Base-by-base conservation (phyloP, 2,888 invertebrate genomes). In the Theretra japonica region DNA sequence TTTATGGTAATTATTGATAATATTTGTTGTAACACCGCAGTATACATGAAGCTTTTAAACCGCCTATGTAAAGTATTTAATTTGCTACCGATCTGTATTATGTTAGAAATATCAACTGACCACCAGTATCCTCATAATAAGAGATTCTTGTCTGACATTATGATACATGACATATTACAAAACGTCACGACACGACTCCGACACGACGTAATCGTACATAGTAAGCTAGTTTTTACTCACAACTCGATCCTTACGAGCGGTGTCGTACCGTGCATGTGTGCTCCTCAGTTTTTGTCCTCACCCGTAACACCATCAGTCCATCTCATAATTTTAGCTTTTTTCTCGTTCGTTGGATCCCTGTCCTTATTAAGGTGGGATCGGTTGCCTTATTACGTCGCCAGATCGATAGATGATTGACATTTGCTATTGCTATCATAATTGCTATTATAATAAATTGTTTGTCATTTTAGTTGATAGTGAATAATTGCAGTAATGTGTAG, bases 311-410 rank as follows among this genome's bases (percentile, higher is more conserved):
- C 92, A 91, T 91, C 93, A 86, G 84, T 77, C 89, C 90, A 88
- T 90, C 92, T 90, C 92, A 90, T 93, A 93, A 92, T 89, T 93
- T 90, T 85, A 83, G 80, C 83, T 83, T 90, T 93, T 92, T 92
- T 90, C 88, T 76, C 76, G 76, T 73, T 71, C 73, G 74, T 79
- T 80, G 48, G 80, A 77, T 82, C 83, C 79, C 75, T 78, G 81
- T 79, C 88, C 92, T 88, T 92, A 90, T 88, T 90, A 87, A 88
- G 90, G 75, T 73, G 68, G 77, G 79, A 81, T 82, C 83, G 81
- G 80, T 82, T 85, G 81, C 82, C 80, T 82, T 84, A 88, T 88
- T 89, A 87, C 87, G 82, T 82, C 77, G 77, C 73, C 75, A 73
- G 75, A 76, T 79, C 81, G 77, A 75, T 79, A 78, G 72, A 75